Percentiles rank a stretch among this genome's conserved stretches.
Conservation (phyloP, 2,797 vertebrate species). For the Percopsis omiscomaycus region DNA sequence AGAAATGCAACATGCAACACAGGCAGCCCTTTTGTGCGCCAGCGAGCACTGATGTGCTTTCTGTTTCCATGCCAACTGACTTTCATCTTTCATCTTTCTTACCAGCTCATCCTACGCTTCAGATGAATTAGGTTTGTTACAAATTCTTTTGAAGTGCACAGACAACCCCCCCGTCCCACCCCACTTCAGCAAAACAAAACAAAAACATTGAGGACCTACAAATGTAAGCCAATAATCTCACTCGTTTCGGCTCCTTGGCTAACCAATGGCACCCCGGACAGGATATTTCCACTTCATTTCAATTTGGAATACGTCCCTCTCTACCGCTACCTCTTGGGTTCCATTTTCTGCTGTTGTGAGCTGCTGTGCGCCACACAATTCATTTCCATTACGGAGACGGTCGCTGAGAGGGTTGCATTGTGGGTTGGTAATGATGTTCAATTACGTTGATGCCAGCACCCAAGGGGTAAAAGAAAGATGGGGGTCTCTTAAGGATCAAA, state of each 20-base stretch:
- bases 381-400: slow-evolving; percentile 80
- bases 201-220: slow-evolving; percentile 75
- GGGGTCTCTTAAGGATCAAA: slow-evolving; percentile 80
- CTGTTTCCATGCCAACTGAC: slow-evolving; percentile 88
- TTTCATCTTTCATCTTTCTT: slow-evolving; percentile 89
- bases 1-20: slow-evolving; percentile 75
- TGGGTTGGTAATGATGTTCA: slow-evolving; percentile 82
- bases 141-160: slow-evolving; percentile 86
- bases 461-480: slow-evolving; percentile 68
- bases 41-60: slow-evolving; percentile 82
- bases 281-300: slow-evolving; percentile 81
- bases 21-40: slow-evolving; percentile 81
- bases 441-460: slow-evolving; percentile 79
- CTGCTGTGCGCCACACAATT: slow-evolving; percentile 68
- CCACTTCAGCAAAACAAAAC: slow-evolving; percentile 84
- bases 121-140: slow-evolving; percentile 89
- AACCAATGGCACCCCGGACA: slow-evolving; percentile 74
- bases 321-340: slow-evolving; percentile 74
- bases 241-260: slow-evolving; percentile 74
- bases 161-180: slow-evolving; percentile 68
- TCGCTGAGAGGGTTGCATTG: slow-evolving; percentile 79
- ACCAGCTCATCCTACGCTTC: slow-evolving; percentile 87
- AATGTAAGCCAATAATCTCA: slow-evolving; percentile 80
- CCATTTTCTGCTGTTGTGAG: slow-evolving; percentile 71
- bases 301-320: slow-evolving; percentile 74